Percentiles rank a stretch among this genome's conserved stretches.
Evolutionary conservation across 1,140 invertebrate genomes (phyloP).

Genomic region (Ceratina japonica): DNA sequence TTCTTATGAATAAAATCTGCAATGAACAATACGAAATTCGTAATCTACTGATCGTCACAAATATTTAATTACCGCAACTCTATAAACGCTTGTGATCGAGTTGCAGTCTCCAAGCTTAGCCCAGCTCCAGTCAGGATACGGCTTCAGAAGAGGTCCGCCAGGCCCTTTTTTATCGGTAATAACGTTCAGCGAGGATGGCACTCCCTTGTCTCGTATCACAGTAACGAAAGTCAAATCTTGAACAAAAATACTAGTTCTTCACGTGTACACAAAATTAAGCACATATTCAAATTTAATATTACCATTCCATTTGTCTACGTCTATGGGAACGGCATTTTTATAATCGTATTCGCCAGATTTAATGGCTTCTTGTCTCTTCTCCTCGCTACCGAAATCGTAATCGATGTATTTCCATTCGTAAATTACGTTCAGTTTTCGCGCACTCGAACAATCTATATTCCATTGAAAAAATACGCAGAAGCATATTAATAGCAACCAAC

Average conservation of each 20-base stretch:
- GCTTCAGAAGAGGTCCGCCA: slow-evolving; percentile 57
- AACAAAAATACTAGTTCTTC: neutral
- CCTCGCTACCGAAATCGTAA: slow-evolving; percentile 40
- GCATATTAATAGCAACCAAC: no score
- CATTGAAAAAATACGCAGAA: no score
- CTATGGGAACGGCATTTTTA: slow-evolving; percentile 73
- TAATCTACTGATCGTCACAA: no score
- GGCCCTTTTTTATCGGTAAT: slow-evolving; percentile 37
- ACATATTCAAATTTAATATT: neutral
- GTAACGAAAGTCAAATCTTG: slow-evolving; percentile 62
- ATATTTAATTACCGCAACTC: no score
- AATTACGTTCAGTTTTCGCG: neutral
- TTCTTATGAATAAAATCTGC: no score
- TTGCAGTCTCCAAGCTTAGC: slow-evolving; percentile 48
- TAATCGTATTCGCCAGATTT: no score
- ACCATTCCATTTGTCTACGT: slow-evolving; percentile 52
- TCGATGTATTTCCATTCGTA: slow-evolving; percentile 62
- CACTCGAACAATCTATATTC: no score
- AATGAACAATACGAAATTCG: no score
- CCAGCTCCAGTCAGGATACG: no score
- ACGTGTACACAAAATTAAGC: neutral
- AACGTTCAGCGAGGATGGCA: slow-evolving; percentile 63
- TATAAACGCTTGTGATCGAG: slow-evolving; percentile 60
- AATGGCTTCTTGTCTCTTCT: slow-evolving; percentile 44
- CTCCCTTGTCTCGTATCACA: slow-evolving; percentile 73